These are phyloP conservation scores for Tetanocera ferruginea DNA, from an alignment of 2,888 invertebrate genomes.

Conservation along the genomic window DNA sequence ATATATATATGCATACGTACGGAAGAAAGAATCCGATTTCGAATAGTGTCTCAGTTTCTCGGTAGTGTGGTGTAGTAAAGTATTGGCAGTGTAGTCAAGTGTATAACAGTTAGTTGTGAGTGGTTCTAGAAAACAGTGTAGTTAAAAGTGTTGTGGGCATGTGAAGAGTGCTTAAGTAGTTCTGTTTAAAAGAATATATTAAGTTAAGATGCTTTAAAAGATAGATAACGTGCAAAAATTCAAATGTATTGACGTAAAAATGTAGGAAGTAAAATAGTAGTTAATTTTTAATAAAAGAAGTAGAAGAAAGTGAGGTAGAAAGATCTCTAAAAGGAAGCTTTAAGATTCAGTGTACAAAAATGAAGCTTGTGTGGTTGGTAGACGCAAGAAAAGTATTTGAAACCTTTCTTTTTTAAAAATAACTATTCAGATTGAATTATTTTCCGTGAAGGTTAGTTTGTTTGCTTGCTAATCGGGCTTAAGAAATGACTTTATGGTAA, in stretches of 20 bases:
- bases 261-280: neutral
- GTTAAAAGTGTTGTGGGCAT: neutral
- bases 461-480: no score
- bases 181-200: constrained; percentile 3
- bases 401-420: no score
- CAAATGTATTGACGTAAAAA: constrained; percentile 24
- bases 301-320: constrained; percentile 2
- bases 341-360: neutral
- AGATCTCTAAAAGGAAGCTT: neutral
- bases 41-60: no score
- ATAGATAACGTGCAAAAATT: constrained; percentile 62
- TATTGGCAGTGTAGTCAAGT: neutral
- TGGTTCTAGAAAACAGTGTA: neutral
- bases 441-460: no score
- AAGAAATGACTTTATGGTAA: no score
- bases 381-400: no score
- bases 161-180: neutral
- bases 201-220: constrained; percentile 60
- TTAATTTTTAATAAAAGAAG: constrained; percentile 4
- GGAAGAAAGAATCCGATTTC: neutral
- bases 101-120: neutral
- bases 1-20: no score
- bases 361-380: neutral
- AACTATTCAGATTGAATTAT: no score
- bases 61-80: no score